phyloP scores from a whole-genome alignment of 2,797 vertebrate genomes.

The Syndactyla subalaris region DNA sequence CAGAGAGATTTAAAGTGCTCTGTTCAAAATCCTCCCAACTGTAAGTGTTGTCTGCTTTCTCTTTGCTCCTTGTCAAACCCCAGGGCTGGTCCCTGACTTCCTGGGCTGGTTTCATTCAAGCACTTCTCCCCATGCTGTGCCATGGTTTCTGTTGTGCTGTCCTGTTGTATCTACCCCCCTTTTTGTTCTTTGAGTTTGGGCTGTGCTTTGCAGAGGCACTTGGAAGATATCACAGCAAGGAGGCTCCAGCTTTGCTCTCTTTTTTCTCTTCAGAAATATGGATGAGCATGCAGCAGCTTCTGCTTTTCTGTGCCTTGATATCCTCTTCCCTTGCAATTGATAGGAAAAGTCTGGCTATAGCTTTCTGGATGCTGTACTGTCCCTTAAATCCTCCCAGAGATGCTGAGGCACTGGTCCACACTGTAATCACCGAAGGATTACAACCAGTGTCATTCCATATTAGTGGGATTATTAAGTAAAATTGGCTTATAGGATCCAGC shows the following conservation, averaged over 20 bases:
- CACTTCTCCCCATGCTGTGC: neutral
- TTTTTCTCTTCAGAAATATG: neutral
- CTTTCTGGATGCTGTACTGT: neutral
- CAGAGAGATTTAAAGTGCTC: neutral
- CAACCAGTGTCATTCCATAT: constrained; percentile 63
- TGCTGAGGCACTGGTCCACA: neutral
- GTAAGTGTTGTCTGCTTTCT: neutral
- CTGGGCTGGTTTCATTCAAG: neutral
- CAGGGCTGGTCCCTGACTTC: neutral
- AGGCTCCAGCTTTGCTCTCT: neutral
- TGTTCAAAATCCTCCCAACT: rapidly evolving
- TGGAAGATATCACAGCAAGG: neutral
- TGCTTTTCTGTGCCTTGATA: neutral
- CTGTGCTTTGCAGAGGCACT: neutral
- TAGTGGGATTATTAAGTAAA: constrained; percentile 68
- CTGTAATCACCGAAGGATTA: constrained; percentile 60
- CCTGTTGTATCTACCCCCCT: neutral
- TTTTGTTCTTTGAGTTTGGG: neutral
- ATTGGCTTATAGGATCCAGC: constrained; percentile 58
- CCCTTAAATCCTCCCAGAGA: neutral
- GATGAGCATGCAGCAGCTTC: neutral
- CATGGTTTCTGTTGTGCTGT: neutral
- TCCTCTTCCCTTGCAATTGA: neutral
- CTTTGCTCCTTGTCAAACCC: neutral
- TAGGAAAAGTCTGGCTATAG: neutral